Evolutionary conservation across 2,797 vertebrate species (phyloP).

Genomic region (Melanotaenia nigrans): DNA sequence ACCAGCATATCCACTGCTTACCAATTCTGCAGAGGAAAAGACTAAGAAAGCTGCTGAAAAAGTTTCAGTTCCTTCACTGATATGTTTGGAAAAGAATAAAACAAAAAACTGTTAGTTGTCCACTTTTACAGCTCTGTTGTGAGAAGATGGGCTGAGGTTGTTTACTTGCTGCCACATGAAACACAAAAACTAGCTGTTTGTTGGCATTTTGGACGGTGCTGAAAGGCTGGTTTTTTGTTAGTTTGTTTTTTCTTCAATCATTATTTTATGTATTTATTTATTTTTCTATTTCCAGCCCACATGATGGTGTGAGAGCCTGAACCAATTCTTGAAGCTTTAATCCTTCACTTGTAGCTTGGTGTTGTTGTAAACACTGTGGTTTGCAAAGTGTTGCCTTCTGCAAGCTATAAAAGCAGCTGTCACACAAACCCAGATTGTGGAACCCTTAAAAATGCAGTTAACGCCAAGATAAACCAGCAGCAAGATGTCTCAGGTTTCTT

Average conservation of each 20-base stretch:
- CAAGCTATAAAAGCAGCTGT: background rate
- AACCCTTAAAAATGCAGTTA: background rate
- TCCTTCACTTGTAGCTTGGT: slow-evolving; percentile 11
- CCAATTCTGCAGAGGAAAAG: slow-evolving; percentile 38
- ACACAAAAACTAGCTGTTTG: background rate
- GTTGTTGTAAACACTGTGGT: background rate
- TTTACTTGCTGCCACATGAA: background rate
- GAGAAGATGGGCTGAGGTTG: background rate
- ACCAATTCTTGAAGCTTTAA: background rate
- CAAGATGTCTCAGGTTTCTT: slow-evolving; percentile 28
- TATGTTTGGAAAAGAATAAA: background rate
- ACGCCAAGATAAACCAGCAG: slow-evolving; percentile 2
- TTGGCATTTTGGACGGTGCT: background rate
- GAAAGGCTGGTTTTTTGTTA: too few relatives aligned
- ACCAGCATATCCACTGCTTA: slow-evolving; percentile 40
- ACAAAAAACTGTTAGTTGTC: background rate
- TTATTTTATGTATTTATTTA: background rate
- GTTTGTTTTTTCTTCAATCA: too few relatives aligned
- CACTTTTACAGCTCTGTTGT: background rate
- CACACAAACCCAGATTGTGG: background rate
- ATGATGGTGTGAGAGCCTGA: slow-evolving; percentile 1
- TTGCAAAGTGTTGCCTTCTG: background rate
- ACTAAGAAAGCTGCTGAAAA: slow-evolving; percentile 22
- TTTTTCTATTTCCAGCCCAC: background rate
- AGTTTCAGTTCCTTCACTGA: slow-evolving; percentile 7